Conservation (phyloP, 2,888 invertebrate genomes). For the Notodonta ziczac region DNA sequence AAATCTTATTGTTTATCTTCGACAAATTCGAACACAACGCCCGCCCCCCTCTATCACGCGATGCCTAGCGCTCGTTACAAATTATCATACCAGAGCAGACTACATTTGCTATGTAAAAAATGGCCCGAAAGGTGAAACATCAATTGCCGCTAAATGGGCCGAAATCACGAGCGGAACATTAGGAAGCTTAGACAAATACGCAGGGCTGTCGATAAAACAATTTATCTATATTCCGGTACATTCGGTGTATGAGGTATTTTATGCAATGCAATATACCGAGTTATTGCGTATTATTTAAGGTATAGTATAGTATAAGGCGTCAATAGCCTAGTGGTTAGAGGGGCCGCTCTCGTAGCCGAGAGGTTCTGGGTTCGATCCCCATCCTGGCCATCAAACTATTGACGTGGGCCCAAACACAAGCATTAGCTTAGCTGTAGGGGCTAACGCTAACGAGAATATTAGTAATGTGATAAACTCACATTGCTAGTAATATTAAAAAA, state of each 20-base stretch:
- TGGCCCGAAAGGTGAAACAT: conserved; percentile 33
- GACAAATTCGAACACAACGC: background rate
- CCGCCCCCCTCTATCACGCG: conserved; percentile 10
- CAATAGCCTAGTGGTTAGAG: too few relatives aligned
- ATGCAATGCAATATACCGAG: background rate
- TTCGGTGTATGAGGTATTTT: background rate
- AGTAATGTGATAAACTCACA: too few relatives aligned
- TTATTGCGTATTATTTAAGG: too few relatives aligned
- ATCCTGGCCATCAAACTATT: too few relatives aligned
- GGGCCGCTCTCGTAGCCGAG: too few relatives aligned
- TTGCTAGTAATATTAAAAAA: too few relatives aligned
- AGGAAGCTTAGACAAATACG: conserved; percentile 12
- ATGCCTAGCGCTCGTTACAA: conserved; percentile 13
- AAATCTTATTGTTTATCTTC: conserved; percentile 2
- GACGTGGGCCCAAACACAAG: too few relatives aligned
- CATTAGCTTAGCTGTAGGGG: too few relatives aligned
- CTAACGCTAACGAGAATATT: too few relatives aligned
- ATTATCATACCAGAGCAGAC: conserved; percentile 21
- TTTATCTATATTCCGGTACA: background rate
- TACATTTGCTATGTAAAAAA: conserved; percentile 36
- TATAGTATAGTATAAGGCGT: too few relatives aligned
- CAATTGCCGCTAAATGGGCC: conserved; percentile 35
- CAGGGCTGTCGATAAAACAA: conserved; percentile 22
- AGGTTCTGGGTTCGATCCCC: too few relatives aligned
- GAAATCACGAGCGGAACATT: conserved; percentile 39